Conservation (phyloP, 1,140 invertebrate species). For the Diachasma alloeum region DNA sequence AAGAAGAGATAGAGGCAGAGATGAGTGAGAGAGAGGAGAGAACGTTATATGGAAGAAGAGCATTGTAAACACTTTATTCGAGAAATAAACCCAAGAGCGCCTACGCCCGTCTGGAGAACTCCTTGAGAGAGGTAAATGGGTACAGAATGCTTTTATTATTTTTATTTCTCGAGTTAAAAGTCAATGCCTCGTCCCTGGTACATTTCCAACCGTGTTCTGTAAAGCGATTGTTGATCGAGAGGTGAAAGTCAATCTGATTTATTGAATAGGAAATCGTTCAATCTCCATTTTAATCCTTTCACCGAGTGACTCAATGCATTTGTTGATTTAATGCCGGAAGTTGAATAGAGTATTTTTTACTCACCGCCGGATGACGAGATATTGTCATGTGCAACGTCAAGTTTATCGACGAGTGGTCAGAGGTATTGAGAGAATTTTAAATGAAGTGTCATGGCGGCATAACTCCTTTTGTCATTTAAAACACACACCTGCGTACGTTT, state of each 20-base stretch:
- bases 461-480: not conserved
- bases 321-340: not conserved
- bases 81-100: not conserved
- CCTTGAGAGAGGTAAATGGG: not conserved
- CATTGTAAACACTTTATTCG: constrained; percentile 23
- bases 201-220: not conserved
- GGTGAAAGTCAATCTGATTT: not conserved
- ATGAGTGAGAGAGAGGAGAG: not conserved
- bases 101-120: constrained; percentile 1
- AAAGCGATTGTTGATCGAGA: not conserved
- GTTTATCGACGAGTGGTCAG: not conserved
- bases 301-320: not conserved
- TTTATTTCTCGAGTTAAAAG: not conserved
- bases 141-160: not conserved
- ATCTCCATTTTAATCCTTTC: not conserved
- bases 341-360: not conserved
- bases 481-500: constrained; percentile 9
- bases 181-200: not conserved
- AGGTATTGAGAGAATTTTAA: not conserved
- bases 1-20: not conserved
- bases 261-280: not conserved
- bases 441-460: constrained; percentile 1
- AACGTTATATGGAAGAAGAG: not conserved
- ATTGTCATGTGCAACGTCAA: not conserved
- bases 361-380: constrained; percentile 10